Conservation (phyloP, 2,797 vertebrate species). For the Poeciliopsis gracilis region DNA sequence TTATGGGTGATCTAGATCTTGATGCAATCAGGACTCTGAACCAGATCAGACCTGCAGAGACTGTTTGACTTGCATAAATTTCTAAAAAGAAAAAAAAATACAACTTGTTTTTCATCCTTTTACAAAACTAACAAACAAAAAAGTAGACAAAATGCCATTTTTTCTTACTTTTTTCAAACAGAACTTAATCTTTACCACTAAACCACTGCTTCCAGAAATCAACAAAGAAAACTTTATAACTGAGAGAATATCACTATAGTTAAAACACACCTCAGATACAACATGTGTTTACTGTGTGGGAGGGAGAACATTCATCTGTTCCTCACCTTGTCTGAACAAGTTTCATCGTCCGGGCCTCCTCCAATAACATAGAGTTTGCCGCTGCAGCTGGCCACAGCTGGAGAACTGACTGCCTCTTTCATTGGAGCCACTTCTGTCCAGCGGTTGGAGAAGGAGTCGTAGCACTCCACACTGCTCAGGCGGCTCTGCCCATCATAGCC, state of each 20-base stretch:
- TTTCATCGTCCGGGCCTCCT: constrained; percentile 95
- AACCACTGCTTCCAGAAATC: too few relatives aligned
- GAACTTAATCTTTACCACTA: not conserved
- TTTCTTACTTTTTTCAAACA: not conserved
- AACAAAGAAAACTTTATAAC: constrained; percentile 18
- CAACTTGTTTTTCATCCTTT: not conserved
- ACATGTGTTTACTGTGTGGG: constrained; percentile 29
- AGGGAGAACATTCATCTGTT: constrained; percentile 26
- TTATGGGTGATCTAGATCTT: not conserved
- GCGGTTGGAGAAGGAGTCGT: constrained; percentile 97
- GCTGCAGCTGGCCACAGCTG: constrained; percentile 92
- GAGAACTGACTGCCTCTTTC: constrained; percentile 96
- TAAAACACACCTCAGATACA: constrained; percentile 13
- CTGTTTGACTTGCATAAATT: not conserved
- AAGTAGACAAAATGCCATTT: not conserved
- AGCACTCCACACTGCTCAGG: constrained; percentile 95
- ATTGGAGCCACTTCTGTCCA: constrained; percentile 97
- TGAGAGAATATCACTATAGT: constrained; percentile 10
- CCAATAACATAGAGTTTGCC: constrained; percentile 96
- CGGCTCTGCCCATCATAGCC: constrained; percentile 96
- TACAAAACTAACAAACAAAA: not conserved
- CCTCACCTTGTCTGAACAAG: constrained; percentile 95
- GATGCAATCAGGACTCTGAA: constrained; percentile 4
- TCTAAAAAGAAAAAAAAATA: not conserved
- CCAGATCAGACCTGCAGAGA: constrained; percentile 1